Evolutionary conservation across 1,140 invertebrate genomes (phyloP).

Genomic region (Penaeus japonicus): DNA sequence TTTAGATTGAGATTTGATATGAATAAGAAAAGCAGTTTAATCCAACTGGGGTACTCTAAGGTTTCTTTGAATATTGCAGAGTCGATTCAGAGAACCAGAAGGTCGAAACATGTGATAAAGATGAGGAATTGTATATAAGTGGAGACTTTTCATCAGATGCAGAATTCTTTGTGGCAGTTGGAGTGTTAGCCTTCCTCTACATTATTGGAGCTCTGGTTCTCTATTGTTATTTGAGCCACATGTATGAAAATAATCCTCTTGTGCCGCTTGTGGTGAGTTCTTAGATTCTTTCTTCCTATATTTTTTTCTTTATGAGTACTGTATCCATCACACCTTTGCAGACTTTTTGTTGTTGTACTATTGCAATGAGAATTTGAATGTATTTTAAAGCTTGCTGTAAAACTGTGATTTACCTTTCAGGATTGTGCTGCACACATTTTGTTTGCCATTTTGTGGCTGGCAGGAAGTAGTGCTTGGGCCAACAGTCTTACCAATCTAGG

Average conservation of each 20-base stretch:
- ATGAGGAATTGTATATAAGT: neutral
- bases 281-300: neutral
- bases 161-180: conserved; percentile 76
- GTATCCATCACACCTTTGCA: too few species aligned
- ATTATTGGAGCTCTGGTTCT: conserved; percentile 69
- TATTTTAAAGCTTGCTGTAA: neutral
- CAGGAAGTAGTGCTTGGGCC: conserved; percentile 74
- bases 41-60: neutral
- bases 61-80: conserved; percentile 13
- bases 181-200: conserved; percentile 74
- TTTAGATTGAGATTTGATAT: neutral
- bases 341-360: neutral
- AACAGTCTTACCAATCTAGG: conserved; percentile 72
- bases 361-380: neutral
- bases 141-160: conserved; percentile 71
- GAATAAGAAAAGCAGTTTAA: neutral
- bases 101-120: conserved; percentile 46
- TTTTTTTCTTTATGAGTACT: too few species aligned
- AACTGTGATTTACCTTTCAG: conserved; percentile 62
- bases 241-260: conserved; percentile 70
- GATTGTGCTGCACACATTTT: conserved; percentile 72
- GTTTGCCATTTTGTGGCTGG: conserved; percentile 74
- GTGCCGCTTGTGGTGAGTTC: conserved; percentile 66
- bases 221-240: conserved; percentile 71
- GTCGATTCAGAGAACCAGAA: neutral